phyloP scores from a whole-genome alignment of 2,797 vertebrate species.

The Amniataba percoides region DNA sequence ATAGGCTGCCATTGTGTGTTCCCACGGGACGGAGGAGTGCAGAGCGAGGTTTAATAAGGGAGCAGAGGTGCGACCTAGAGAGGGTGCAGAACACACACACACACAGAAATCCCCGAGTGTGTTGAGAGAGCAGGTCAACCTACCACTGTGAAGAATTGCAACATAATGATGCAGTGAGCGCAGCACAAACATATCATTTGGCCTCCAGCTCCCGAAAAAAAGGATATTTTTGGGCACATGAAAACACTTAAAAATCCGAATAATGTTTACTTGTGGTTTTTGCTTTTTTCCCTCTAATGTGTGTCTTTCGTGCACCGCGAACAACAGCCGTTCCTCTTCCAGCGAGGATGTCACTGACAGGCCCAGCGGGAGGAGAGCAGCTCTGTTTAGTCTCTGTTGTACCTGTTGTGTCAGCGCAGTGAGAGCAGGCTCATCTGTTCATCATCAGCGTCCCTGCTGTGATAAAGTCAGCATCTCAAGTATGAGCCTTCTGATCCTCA shows the following conservation, averaged over 20 bases:
- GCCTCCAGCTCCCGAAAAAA: slow-evolving; percentile 72
- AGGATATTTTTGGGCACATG: slow-evolving; percentile 77
- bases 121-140: slow-evolving; percentile 63
- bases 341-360: slow-evolving; percentile 41
- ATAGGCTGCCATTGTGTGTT: slow-evolving; percentile 69
- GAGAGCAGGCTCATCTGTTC: slow-evolving; percentile 44
- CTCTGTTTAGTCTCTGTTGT: slow-evolving; percentile 26
- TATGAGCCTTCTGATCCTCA: slow-evolving; percentile 51
- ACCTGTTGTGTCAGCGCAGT: slow-evolving; percentile 29
- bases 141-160: slow-evolving; percentile 71
- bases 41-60: slow-evolving; percentile 66
- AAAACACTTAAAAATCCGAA: slow-evolving; percentile 80
- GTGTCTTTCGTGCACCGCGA: slow-evolving; percentile 52
- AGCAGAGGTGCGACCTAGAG: slow-evolving; percentile 74
- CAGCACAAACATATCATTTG: slow-evolving; percentile 82
- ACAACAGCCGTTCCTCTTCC: slow-evolving; percentile 57
- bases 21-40: slow-evolving; percentile 68
- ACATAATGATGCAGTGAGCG: slow-evolving; percentile 79
- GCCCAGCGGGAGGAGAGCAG: background rate
- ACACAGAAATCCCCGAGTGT: slow-evolving; percentile 61
- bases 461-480: slow-evolving; percentile 53
- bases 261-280: slow-evolving; percentile 77
- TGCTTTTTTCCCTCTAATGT: slow-evolving; percentile 50
- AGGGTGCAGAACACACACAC: slow-evolving; percentile 36
- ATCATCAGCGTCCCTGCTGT: slow-evolving; percentile 54